Conservation (phyloP, 2,113 vertebrate genomes). For the Aramus guarauna region DNA sequence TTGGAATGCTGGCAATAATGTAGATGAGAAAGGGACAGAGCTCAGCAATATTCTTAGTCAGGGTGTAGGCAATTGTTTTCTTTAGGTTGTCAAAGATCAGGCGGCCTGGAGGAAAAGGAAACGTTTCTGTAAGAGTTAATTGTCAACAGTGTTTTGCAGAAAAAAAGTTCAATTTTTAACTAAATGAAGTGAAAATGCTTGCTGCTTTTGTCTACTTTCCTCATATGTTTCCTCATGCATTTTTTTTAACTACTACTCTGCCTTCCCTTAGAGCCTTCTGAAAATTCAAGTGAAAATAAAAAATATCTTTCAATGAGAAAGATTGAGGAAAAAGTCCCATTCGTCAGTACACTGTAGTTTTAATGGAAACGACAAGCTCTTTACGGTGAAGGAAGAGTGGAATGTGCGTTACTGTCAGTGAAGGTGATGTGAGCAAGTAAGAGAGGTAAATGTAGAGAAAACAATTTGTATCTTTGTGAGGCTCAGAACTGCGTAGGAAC, state of each 20-base stretch:
- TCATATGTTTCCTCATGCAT: rapidly evolving
- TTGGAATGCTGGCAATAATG: slow-evolving; percentile 73
- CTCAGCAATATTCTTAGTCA: slow-evolving; percentile 84
- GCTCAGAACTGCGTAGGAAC: not conserved
- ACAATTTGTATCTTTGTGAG: not conserved
- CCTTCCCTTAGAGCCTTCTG: not conserved
- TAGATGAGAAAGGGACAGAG: slow-evolving; percentile 83
- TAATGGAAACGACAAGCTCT: not conserved
- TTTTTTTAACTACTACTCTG: not conserved
- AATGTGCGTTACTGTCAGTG: not conserved
- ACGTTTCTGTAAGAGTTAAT: not conserved
- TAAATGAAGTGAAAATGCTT: not conserved
- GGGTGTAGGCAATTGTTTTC: slow-evolving; percentile 82
- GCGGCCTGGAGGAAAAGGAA: slow-evolving; percentile 64
- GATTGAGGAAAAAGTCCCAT: rapidly evolving
- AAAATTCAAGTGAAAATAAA: not conserved
- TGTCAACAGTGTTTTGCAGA: not conserved
- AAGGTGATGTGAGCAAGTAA: not conserved
- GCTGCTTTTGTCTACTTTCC: not conserved
- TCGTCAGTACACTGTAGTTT: not conserved
- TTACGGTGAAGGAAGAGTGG: not conserved
- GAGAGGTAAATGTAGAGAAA: not conserved
- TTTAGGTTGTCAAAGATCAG: slow-evolving; percentile 84
- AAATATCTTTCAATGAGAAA: not conserved
- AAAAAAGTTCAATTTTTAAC: not conserved